Evolutionary conservation across 2,888 invertebrate genomes (phyloP).

Genomic region (Drosophila mercatorum): DNA sequence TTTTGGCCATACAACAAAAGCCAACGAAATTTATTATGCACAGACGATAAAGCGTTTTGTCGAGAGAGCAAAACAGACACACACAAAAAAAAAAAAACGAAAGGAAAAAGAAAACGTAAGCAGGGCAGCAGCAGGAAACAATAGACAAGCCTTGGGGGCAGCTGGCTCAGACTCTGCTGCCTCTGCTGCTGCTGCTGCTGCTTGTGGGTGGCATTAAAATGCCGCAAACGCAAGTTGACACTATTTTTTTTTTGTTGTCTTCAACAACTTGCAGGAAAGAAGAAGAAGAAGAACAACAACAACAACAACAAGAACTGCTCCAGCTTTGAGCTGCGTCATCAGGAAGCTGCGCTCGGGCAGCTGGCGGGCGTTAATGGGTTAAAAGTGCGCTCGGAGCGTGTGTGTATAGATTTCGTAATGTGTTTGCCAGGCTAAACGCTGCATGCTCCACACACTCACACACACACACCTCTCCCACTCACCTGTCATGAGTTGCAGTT

Average conservation of each 20-base stretch:
- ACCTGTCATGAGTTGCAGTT: conserved; percentile 71
- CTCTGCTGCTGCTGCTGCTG: not conserved
- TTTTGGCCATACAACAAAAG: conserved; percentile 43
- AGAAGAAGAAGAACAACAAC: conserved; percentile 15
- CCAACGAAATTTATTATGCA: conserved; percentile 74
- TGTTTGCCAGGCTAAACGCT: conserved; percentile 56
- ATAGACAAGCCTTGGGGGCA: conserved; percentile 65
- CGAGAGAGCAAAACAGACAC: conserved; percentile 3
- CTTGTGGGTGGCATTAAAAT: conserved; percentile 65
- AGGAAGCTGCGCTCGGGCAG: conserved; percentile 50
- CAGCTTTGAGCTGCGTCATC: conserved; percentile 53
- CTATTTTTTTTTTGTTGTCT: conserved; percentile 67
- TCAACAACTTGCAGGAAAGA: conserved; percentile 57
- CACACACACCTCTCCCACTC: not conserved
- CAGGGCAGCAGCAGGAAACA: conserved; percentile 60
- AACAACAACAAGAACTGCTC: conserved; percentile 18
- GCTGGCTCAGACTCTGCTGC: not conserved
- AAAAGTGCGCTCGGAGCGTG: conserved; percentile 77
- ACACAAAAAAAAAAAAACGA: conserved; percentile 3
- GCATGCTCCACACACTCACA: not conserved
- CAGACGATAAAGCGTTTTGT: conserved; percentile 78
- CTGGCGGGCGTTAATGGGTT: conserved; percentile 76
- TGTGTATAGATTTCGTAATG: conserved; percentile 79
- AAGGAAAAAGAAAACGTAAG: conserved; percentile 20
- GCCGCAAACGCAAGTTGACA: conserved; percentile 75